Evolutionary conservation across 2,888 invertebrate species (phyloP).

Genomic region (Vesta saturnalis): DNA sequence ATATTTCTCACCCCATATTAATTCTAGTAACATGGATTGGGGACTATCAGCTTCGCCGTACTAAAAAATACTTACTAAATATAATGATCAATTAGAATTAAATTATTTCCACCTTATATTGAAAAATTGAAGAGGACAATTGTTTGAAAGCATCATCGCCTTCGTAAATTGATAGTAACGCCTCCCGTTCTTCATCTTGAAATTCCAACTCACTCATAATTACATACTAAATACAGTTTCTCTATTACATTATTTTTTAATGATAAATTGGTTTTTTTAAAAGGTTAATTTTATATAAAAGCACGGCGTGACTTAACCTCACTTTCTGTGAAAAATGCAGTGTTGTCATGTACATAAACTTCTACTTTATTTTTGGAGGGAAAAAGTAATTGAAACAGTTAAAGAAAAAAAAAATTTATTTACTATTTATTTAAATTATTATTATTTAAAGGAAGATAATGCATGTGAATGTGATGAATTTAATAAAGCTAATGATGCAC

Average conservation of each 20-base stretch:
- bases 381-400: neutral
- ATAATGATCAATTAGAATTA: neutral
- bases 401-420: neutral
- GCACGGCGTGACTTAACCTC: neutral
- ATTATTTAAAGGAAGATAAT: neutral
- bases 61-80: conserved; percentile 68
- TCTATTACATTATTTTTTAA: neutral
- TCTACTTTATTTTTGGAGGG: neutral
- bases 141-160: conserved; percentile 90
- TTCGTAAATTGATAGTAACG: conserved; percentile 92
- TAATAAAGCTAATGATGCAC: conserved; percentile 6
- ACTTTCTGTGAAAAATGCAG: no score
- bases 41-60: conserved; percentile 81
- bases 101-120: conserved; percentile 80
- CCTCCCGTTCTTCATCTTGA: conserved; percentile 90
- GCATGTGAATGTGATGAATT: conserved; percentile 4
- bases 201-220: conserved; percentile 71
- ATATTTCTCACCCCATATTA: conserved; percentile 87
- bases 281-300: no score
- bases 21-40: conserved; percentile 87
- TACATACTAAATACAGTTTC: neutral
- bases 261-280: neutral
- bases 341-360: neutral
- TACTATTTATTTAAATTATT: neutral
- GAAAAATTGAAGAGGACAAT: conserved; percentile 80